Percentiles rank a stretch among this genome's conserved stretches.
Conservation (phyloP, 2,797 vertebrate genomes). For the Sebastolobus alascanus region DNA sequence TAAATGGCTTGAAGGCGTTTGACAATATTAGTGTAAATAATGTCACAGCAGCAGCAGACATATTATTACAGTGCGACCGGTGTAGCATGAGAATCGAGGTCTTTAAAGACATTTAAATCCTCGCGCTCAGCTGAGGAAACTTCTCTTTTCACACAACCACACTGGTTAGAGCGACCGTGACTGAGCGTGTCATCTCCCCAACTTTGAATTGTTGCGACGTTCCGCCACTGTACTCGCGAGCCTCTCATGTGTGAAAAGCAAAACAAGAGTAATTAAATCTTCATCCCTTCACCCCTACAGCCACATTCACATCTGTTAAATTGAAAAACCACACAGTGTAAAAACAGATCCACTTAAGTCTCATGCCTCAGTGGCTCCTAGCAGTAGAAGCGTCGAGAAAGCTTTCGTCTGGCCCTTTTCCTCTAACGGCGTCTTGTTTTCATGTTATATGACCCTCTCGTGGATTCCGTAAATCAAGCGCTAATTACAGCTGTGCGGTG, state of each 20-base stretch:
- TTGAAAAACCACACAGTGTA: conserved; percentile 71
- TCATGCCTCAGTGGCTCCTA: conserved; percentile 57
- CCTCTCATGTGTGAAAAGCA: conserved; percentile 70
- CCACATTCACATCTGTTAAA: conserved; percentile 65
- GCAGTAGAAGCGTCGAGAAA: conserved; percentile 18
- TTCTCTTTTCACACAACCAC: background rate
- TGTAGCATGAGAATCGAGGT: background rate
- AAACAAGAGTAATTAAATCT: conserved; percentile 82
- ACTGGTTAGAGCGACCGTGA: background rate
- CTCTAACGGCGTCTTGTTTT: conserved; percentile 58
- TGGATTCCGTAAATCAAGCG: conserved; percentile 69
- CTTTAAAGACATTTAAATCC: background rate
- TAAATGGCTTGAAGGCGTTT: conserved; percentile 39
- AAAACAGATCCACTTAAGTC: conserved; percentile 70
- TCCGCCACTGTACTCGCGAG: conserved; percentile 40
- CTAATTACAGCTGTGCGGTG: conserved; percentile 88
- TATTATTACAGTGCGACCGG: background rate
- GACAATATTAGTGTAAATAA: conserved; percentile 38
- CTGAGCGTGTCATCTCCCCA: conserved; percentile 13
- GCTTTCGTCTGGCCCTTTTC: conserved; percentile 34
- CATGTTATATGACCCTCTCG: conserved; percentile 64
- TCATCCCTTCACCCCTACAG: conserved; percentile 56
- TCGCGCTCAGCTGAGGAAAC: conserved; percentile 9
- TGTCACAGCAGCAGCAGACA: conserved; percentile 18
- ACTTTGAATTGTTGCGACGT: conserved; percentile 54